Base-by-base conservation (phyloP, 53 echinoderm and acorn worm genomes). In the Luidia sarsii region DNA sequence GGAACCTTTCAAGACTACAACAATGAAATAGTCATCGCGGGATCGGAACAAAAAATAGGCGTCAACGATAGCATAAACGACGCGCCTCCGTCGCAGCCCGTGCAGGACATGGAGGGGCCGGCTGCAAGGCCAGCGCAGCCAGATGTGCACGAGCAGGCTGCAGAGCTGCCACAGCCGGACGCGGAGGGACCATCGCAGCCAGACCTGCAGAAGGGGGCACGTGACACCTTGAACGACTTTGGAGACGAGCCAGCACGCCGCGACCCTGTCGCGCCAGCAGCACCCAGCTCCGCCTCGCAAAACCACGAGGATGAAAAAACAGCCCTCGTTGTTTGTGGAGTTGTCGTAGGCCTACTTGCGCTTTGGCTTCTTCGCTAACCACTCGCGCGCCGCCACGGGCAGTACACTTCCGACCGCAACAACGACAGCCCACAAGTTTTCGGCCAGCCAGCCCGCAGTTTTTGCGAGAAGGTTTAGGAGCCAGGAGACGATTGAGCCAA, bases 1-100 rank as follows among this genome's bases (percentile, higher is more conserved):
- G n/a, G n/a, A n/a, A n/a, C n/a, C n/a, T n/a, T n/a, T 50, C 38
- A 48, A 27, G 65, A 30, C 37, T 80, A 80, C 65, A 80, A 80
- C 80, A 80, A 80, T 16, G 50, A 57, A 36, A 80, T 64, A 18
- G 35, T 64, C 10, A 65, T 65, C 11, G 80, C 50, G 75, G 20
- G 27, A 16, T 15, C 1, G 13, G 75, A 46, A 14, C 39, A 57
- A 43, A 38, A 4, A 3, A 0, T 57, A 41, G 75, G 59, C 57
- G 16, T 24, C 20, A 57, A 75, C 57, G 16, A 7, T 3, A 56
- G 14, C 38, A 13, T 73, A 54, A 73, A 73, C 50, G 32, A 14
- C 14, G 7, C 31, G 39, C 2, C 35, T 63, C 57, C 23, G 23
- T 65, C 39, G 25, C 46, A 23, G 50, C 49, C 49, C 1, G 3